Base-by-base conservation (phyloP, 2,113 vertebrate species). In the Asarcornis scutulata region DNA sequence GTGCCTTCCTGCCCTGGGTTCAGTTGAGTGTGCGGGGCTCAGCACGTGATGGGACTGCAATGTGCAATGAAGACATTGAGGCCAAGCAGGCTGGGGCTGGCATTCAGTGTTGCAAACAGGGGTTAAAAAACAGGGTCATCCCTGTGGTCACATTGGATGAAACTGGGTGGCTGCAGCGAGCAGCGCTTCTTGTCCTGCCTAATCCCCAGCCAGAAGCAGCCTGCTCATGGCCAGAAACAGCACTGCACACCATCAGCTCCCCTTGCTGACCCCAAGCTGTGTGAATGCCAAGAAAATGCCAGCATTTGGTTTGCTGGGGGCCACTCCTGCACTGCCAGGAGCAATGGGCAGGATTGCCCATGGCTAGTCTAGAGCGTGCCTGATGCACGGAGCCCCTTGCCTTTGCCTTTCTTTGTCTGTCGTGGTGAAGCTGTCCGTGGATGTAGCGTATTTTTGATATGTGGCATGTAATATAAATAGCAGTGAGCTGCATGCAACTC, bases 381-480 rank as follows among this genome's bases (percentile, higher is more conserved):
- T 4, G 55, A 83, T 32, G 56, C 3, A 1, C 63, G 38, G 53
- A 66, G 74, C 66, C 38, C 81, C 27, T 73, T 71, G 52, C 77
- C 87, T 73, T 67, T 10, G 2, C 85, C 72, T 50, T 13, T 71
- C 68, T 71, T 77, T 27, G 0, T 34, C 64, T 56, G 63, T 85
- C 26, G 11, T 46, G 85, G 17, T 90, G 89, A 89, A 83, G 72
- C 85, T 78, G 42, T 59, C 82, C 88, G 74, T 16, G 8, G 93
- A 88, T 67, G 76, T 76, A 85, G 87, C 82, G 3, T 91, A 48
- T 80, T 89, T 95, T 89, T 91, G 26, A 80, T 93, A 42, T 55
- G 66, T 52, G 91, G 93, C 89, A 87, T 96, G 93, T 3, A 85
- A 80, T 96, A 91, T 83, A 95, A 95, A 93, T 96, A 96, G 91